Base-by-base conservation (phyloP, 1,140 invertebrate species). In the Drosophila lini region DNA sequence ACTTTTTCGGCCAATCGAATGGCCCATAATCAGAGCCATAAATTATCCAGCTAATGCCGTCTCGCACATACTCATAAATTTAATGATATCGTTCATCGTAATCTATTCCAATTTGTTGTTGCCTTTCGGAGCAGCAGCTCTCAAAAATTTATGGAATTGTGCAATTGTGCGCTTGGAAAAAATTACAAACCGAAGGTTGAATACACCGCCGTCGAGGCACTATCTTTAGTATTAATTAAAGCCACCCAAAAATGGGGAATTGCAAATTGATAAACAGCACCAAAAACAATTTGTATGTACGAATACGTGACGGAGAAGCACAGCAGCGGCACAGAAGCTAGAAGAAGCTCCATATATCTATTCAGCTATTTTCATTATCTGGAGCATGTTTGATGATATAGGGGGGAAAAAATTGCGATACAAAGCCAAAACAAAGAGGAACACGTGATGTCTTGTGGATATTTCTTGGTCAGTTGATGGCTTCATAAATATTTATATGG, bases 201-300 rank as follows among this genome's bases (percentile, higher is more conserved):
- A 74, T 50, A 80, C 76, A 77, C 28, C 28, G 34, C 58, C 10
- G 38, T 22, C 41, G 48, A 44, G 64, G 45, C 83, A 80, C 82
- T 86, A 86, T 82, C 82, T 86, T 79, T 77, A 83, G 83, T 88
- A 77, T 86, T 86, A 86, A 86, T 86, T 86, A 86, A 86, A 86
- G 86, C 42, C 55, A 57, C 78, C 82, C 52, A 55, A 63, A 88
- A 86, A 88, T 70, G 69, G 82, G 82, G 78, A 86, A 86, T 83
- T 80, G 70, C 83, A 88, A 86, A 86, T 88, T 86, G 83, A 86
- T 86, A 88, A 84, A 81, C 70, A 63, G 53, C 60, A 53, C 45
- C 58, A 67, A 79, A 82, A 82, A 67, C 65, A 76, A 79, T 60
- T 88, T 71, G 75, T 79, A 65, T 73, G 69, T 45, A 57, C 55